A percentile compares a stretch with the other conserved stretches of the same genome.
phyloP scores from a whole-genome alignment of 2,797 vertebrate species.

The Gobionotothen gibberifrons region DNA sequence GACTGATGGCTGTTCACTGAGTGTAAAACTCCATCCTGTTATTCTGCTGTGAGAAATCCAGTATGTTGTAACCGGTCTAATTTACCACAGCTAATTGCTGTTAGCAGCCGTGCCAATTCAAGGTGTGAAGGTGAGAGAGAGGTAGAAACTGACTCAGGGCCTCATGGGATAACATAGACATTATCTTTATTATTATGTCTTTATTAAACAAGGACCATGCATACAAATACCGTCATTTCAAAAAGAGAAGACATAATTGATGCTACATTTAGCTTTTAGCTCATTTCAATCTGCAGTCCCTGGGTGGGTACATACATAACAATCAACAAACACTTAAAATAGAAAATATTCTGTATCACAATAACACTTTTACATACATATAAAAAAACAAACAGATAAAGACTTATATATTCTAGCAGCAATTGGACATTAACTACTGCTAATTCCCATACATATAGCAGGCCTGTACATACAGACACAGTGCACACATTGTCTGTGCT shows the following conservation, averaged over 20 bases:
- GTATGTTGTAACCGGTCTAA: slow-evolving; percentile 57
- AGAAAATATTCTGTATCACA: too few relatives aligned
- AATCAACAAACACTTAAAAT: too few relatives aligned
- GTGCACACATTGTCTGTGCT: background rate
- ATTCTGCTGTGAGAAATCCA: slow-evolving; percentile 53
- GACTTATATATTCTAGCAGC: too few relatives aligned
- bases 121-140: slow-evolving; percentile 52
- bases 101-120: slow-evolving; percentile 44
- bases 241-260: too few relatives aligned
- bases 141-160: slow-evolving; percentile 26
- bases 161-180: slow-evolving; percentile 27
- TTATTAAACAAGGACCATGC: too few relatives aligned
- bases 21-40: slow-evolving; percentile 40
- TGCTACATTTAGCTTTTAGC: too few relatives aligned
- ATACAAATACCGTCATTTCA: too few relatives aligned
- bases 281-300: too few relatives aligned
- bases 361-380: too few relatives aligned
- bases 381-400: too few relatives aligned
- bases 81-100: slow-evolving; percentile 73
- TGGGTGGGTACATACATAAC: too few relatives aligned
- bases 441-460: background rate
- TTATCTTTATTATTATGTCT: too few relatives aligned
- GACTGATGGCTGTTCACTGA: slow-evolving; percentile 34
- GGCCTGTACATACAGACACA: slow-evolving; percentile 6
- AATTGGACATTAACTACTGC: slow-evolving; percentile 26